These are phyloP conservation scores for Bombus huntii DNA, from an alignment of 1,140 invertebrate species.

Conservation along the genomic window DNA sequence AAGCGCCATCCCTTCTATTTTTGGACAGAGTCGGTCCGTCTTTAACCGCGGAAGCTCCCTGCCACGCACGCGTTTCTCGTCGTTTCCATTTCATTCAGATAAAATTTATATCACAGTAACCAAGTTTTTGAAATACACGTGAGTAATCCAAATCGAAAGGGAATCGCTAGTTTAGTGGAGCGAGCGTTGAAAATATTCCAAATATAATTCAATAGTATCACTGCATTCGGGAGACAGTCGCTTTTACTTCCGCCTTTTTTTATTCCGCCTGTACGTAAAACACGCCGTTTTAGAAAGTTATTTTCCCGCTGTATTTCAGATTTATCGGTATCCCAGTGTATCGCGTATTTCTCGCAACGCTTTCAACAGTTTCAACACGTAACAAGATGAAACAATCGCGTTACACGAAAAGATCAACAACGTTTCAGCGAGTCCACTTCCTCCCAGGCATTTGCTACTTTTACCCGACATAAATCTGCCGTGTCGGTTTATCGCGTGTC, in stretches of 20 bases:
- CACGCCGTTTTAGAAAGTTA: neutral
- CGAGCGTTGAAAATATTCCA: too few relatives aligned
- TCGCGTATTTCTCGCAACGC: neutral
- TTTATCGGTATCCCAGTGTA: neutral
- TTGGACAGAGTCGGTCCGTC: neutral
- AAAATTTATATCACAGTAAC: too few relatives aligned
- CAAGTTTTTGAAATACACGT: too few relatives aligned
- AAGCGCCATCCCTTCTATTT: slow-evolving; percentile 36
- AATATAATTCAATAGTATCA: too few relatives aligned
- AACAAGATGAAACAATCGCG: neutral
- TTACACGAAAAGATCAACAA: neutral
- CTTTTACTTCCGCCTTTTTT: neutral
- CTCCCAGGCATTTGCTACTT: neutral
- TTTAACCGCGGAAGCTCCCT: neutral
- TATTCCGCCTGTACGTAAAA: neutral
- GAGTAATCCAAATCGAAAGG: too few relatives aligned
- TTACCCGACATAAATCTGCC: slow-evolving; percentile 13
- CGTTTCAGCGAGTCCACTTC: neutral
- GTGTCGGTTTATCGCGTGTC: slow-evolving; percentile 12
- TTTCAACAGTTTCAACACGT: neutral
- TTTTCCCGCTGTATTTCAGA: neutral
- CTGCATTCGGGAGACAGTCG: too few relatives aligned
- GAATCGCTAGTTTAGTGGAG: too few relatives aligned
- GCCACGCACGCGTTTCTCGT: neutral
- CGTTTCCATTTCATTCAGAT: neutral